Base-by-base conservation (phyloP, 2,888 invertebrate species). In the Mythimna ferrago region DNA sequence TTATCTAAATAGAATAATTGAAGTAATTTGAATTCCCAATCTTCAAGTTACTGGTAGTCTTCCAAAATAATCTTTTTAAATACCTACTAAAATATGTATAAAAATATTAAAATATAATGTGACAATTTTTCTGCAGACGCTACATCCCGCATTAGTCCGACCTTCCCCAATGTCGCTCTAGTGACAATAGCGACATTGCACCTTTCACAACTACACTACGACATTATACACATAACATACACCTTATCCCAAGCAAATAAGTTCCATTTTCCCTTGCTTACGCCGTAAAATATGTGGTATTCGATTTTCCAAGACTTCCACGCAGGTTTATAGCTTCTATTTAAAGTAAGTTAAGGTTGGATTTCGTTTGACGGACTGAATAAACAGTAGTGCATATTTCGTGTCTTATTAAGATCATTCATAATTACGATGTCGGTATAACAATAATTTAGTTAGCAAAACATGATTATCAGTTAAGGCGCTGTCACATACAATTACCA, bases 81-180 rank as follows among this genome's bases (percentile, higher is more conserved):
- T 26, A 26, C 26, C 26, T 26, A 26, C 26, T 26, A 26, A 26
- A 26, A 26, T 26, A 26, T 26, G 26, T 26, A 1, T 26, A 26
- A 26, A 26, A 26, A 14, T 48, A 48, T 48, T 48, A 48, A 48
- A 48, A 19, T 19, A 48, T 6, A 16, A 48, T 48, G 48, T 48
- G 48, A 10, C 21, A 14, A 1, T 58, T 78, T 51, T 73, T 70
- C 35, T 87, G 81, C 74, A 7, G 58, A 71, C 86, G 21, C 21
- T 87, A 83, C 87, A 51, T 64, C 77, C 81, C 80, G 70, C 76
- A 81, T 78, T 74, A 72, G 35, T 19, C 32, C 66, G 82, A 85
- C 88, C 88, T 88, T 82, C 71, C 66, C 48, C 84, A 86, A 87
- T 88, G 88, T 87, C 87, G 77, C 71, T 69, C 72, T 76, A 79